Conservation (phyloP, 2,113 vertebrate species). For the Amblyopsis rosae region DNA sequence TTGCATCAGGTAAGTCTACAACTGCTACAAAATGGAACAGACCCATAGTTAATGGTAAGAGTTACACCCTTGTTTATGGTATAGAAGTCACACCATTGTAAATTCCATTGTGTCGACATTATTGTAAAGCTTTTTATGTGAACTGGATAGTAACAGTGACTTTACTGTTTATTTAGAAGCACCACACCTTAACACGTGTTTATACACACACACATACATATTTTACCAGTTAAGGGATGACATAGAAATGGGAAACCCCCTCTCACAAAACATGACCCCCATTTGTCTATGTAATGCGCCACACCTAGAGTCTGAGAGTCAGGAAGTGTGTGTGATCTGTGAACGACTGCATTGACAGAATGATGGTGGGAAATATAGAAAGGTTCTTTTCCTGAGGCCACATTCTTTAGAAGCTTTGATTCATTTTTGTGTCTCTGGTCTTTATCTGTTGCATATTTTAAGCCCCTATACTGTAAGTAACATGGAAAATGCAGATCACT, state of each 20-base stretch:
- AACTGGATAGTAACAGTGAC: conserved; percentile 21
- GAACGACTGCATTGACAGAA: conserved; percentile 23
- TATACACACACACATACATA: neutral
- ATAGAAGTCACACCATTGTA: conserved; percentile 5
- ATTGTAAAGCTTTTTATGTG: neutral
- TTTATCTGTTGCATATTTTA: neutral
- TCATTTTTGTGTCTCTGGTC: conserved; percentile 5
- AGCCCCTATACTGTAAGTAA: neutral
- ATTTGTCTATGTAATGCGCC: neutral
- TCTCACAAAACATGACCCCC: no score
- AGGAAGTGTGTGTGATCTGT: conserved; percentile 12
- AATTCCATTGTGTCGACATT: neutral
- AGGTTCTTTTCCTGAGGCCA: conserved; percentile 18
- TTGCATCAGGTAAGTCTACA: no score
- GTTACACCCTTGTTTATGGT: no score
- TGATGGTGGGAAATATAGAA: conserved; percentile 26
- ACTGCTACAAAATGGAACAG: no score
- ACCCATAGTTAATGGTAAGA: no score
- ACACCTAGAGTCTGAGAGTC: neutral
- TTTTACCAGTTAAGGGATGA: no score
- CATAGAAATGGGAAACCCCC: no score
- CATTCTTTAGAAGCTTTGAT: conserved; percentile 29
- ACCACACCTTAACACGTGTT: neutral
- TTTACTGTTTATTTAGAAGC: conserved; percentile 5
- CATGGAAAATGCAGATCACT: neutral